Percentiles rank a stretch among this genome's conserved stretches.
Evolutionary conservation across 1,140 invertebrate genomes (phyloP).

Genomic region (Eulimnadia texana): DNA sequence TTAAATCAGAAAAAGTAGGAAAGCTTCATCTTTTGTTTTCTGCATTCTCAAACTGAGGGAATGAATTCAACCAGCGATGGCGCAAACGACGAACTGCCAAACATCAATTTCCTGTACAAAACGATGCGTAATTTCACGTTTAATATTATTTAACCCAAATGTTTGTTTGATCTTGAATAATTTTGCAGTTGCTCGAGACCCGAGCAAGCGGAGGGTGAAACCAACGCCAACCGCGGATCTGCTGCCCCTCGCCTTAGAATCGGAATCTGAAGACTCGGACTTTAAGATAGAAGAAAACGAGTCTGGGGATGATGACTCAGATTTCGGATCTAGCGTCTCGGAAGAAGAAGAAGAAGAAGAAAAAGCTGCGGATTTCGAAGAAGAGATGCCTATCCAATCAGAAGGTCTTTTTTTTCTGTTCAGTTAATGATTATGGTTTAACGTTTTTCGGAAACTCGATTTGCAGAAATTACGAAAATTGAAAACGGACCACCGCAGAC

Average conservation of each 20-base stretch:
- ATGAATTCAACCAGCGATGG: too few species aligned
- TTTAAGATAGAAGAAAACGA: conserved; percentile 58
- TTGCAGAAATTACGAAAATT: too few species aligned
- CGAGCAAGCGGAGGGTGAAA: conserved; percentile 71
- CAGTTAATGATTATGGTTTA: background rate
- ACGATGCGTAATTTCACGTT: conserved; percentile 7
- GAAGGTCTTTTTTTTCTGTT: background rate
- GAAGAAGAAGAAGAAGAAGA: conserved; percentile 22
- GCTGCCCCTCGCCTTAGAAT: conserved; percentile 68
- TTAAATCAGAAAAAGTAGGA: too few species aligned
- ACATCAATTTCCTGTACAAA: too few species aligned
- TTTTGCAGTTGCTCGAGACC: conserved; percentile 58
- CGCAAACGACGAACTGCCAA: too few species aligned
- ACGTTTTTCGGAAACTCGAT: too few species aligned
- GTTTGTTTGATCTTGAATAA: background rate
- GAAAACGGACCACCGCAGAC: too few species aligned
- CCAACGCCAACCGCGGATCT: conserved; percentile 39
- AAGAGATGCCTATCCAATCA: background rate
- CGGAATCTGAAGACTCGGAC: conserved; percentile 90
- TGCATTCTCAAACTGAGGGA: too few species aligned
- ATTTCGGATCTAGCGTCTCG: conserved; percentile 21
- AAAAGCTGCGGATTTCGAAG: conserved; percentile 11
- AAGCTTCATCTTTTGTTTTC: too few species aligned
- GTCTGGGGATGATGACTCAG: conserved; percentile 32
- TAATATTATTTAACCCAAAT: background rate